Evolutionary conservation across 2,113 vertebrate genomes (phyloP), one percentile per base, ranked within the genome.

Genomic region (Cygnus buccinator): DNA sequence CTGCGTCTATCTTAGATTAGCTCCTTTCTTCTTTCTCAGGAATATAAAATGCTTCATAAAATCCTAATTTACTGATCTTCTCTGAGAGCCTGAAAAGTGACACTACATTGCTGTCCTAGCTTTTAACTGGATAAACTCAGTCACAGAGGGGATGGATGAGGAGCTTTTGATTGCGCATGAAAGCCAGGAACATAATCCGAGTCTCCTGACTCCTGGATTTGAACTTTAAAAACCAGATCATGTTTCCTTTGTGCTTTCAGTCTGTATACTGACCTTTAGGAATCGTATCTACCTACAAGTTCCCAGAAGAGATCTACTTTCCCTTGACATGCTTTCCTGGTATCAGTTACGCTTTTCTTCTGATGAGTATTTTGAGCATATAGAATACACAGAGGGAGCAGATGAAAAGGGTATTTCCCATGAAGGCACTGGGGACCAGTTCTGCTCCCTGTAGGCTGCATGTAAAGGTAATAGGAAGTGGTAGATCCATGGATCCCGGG

Each of bases 281-380:
- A 93, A 87, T 43, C 0, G 0, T 87, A 82, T 95, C 95, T 83
- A 89, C 82, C 95, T 95, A 85, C 93, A 90, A 21, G 31, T 74
- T 95, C 95, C 82, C 92, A 95, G 96, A 94, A 75, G 59, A 89
- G 94, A 96, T 93, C 61, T 92, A 77, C 96, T 97, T 97, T 97
- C 96, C 78, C 74, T 97, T 95, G 89, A 87, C 95, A 95, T 94
- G 97, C 86, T 97, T 96, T 97, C 89, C 94, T 90, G 71, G 75
- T 94, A 79, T 96, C 52, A 23, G 3, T 96, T 91, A 78, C 94
- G 10, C 71, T 83, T 95, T 95, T 95, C 87, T 96, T 91, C 90
- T 94, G 90, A 65, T 90, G 87, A 92, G 88, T 95, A 97, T 93
- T 97, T 94, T 90, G 92, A 96, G 86, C 91, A 43, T 94, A 81